Conservation (phyloP, 2,113 vertebrate genomes). For the Coturnix japonica region DNA sequence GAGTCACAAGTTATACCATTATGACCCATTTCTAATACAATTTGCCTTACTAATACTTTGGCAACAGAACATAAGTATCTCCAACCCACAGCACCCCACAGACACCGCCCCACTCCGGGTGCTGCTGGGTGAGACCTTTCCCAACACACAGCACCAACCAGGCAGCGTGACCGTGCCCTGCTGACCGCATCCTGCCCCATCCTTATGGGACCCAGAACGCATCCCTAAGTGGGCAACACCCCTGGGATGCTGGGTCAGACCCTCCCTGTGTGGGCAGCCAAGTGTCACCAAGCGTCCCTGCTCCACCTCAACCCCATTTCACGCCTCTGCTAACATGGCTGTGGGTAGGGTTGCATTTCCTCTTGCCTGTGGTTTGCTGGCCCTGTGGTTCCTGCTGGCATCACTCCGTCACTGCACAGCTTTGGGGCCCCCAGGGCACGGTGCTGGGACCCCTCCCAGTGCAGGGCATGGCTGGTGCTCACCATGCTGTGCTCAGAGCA, state of each 20-base stretch:
- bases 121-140: fast-evolving
- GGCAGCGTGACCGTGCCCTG: not conserved
- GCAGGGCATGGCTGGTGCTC: fast-evolving
- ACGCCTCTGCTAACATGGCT: not conserved
- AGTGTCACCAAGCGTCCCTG: not conserved
- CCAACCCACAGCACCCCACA: not conserved
- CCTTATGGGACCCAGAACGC: fast-evolving
- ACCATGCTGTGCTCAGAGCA: not conserved
- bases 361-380: fast-evolving
- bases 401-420: fast-evolving
- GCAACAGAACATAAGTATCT: not conserved
- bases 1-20: not conserved
- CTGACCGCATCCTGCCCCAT: fast-evolving
- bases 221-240: not conserved
- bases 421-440: fast-evolving
- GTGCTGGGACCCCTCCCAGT: fast-evolving
- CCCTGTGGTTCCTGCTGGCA: not conserved
- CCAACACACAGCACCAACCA: fast-evolving
- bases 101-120: not conserved
- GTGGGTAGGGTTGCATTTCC: not conserved
- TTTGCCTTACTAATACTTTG: conserved; percentile 24
- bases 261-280: not conserved
- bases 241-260: not conserved
- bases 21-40: not conserved
- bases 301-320: not conserved